Evolutionary conservation across 2,888 invertebrate species (phyloP).

Genomic region (Phlogophora meticulosa): DNA sequence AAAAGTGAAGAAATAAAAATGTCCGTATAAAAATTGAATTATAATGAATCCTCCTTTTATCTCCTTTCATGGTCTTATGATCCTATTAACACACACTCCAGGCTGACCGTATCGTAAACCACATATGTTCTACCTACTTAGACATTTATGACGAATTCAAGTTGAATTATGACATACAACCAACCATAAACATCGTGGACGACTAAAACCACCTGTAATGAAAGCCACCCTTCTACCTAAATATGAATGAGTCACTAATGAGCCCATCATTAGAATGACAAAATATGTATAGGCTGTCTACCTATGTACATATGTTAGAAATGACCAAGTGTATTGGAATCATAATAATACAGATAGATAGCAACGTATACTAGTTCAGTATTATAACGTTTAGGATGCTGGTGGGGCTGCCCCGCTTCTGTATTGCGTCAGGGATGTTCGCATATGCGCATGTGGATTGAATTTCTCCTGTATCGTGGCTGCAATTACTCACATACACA

Average conservation of each 20-base stretch:
- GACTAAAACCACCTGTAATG: conserved; percentile 36
- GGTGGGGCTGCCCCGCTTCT: no score
- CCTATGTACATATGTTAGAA: not conserved
- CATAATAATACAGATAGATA: no score
- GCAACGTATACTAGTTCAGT: no score
- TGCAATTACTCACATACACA: no score
- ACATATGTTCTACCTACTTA: conserved; percentile 15
- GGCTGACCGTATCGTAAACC: conserved; percentile 18
- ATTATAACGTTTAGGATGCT: no score
- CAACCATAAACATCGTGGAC: conserved; percentile 39
- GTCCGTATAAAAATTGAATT: not conserved
- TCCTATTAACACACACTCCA: not conserved
- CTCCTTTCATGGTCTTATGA: not conserved
- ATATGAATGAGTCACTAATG: conserved; percentile 32
- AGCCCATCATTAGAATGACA: conserved; percentile 1
- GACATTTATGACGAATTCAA: conserved; percentile 38
- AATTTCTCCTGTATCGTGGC: no score
- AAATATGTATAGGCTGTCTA: not conserved
- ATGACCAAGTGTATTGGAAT: not conserved
- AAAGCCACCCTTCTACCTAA: conserved; percentile 17
- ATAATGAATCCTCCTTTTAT: not conserved
- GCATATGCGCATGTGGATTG: no score
- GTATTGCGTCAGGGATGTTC: no score
- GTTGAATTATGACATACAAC: conserved; percentile 39
- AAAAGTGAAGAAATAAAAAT: not conserved